Evolutionary conservation across 2,113 vertebrate genomes (phyloP).

Genomic region (Lophotis ruficrista): DNA sequence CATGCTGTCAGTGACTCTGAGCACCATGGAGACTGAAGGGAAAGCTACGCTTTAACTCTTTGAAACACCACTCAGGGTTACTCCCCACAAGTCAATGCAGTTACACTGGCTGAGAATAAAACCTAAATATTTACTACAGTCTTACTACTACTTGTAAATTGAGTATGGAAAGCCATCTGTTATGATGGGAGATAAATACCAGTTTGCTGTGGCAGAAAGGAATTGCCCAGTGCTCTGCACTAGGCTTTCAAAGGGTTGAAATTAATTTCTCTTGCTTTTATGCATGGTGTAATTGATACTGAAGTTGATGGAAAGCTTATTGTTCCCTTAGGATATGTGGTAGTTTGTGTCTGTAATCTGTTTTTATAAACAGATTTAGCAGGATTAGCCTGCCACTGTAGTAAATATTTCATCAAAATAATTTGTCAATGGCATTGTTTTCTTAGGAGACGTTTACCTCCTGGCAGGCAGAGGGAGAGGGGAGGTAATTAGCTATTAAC

Average conservation of each 20-base stretch:
- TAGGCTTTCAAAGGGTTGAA: not conserved
- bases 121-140: not conserved
- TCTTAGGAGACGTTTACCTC: not conserved
- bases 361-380: not conserved
- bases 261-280: not conserved
- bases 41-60: not conserved
- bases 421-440: not conserved
- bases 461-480: not conserved
- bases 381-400: not conserved
- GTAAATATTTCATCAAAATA: not conserved
- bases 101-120: not conserved
- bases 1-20: rapidly evolving
- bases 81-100: not conserved
- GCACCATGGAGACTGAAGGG: rapidly evolving
- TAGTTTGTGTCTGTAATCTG: not conserved
- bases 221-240: too few species aligned
- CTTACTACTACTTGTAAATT: not conserved
- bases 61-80: not conserved
- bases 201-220: not conserved
- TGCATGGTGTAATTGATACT: not conserved
- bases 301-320: not conserved
- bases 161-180: not conserved
- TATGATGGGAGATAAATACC: not conserved
- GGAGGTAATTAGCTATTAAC: not conserved
- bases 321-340: not conserved